These are phyloP conservation scores for Talpa occidentalis DNA, from an alignment of 2,113 vertebrate species.

Conservation along the genomic window DNA sequence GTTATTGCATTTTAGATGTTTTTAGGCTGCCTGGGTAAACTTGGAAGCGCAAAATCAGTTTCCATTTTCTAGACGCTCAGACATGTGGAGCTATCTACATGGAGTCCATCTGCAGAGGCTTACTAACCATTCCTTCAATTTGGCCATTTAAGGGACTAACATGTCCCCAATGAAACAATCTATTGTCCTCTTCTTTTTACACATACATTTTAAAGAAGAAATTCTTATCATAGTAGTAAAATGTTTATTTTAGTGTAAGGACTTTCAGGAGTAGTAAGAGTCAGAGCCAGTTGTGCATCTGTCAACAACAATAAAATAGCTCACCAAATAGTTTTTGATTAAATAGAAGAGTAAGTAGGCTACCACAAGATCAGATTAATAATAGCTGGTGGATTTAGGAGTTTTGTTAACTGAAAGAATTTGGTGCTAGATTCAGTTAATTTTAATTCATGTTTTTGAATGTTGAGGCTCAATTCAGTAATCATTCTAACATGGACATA, in stretches of 20 bases:
- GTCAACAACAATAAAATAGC: background rate
- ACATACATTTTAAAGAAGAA: background rate
- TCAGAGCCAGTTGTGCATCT: background rate
- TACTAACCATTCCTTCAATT: background rate
- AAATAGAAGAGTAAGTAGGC: background rate
- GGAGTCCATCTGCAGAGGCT: background rate
- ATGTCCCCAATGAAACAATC: background rate
- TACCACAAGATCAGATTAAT: background rate
- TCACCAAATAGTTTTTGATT: background rate
- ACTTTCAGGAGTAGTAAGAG: background rate
- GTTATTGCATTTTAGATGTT: background rate
- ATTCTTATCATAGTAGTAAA: background rate
- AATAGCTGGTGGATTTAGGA: background rate
- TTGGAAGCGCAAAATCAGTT: background rate
- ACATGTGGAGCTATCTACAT: background rate
- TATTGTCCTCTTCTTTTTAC: background rate
- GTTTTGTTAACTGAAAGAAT: background rate
- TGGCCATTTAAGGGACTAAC: background rate
- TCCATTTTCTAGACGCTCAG: background rate
- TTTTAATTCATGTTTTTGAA: background rate
- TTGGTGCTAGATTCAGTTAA: background rate
- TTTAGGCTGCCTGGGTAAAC: background rate
- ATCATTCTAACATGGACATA: background rate
- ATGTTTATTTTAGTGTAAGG: constrained; percentile 24
- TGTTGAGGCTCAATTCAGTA: background rate